Evolutionary conservation across 1,140 invertebrate genomes (phyloP), one percentile per base, ranked within the genome.

Genomic region (Cryptotermes secundus): DNA sequence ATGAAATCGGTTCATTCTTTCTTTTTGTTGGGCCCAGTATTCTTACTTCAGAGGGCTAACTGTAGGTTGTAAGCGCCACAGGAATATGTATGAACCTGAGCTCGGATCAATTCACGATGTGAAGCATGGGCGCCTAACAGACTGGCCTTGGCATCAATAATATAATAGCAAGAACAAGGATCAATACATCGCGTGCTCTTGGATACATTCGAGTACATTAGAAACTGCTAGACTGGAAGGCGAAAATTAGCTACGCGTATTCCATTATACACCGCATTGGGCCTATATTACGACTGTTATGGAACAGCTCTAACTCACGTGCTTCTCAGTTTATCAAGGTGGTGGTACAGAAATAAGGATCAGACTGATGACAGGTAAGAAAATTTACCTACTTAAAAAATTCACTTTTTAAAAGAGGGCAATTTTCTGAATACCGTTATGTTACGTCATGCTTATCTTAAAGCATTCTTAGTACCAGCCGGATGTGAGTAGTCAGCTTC

Each of bases 141-240:
- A n/a, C 59, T 72, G 59, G n/a, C 59, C 59, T 72, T 72, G 26
- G 59, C 26, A 72, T 72, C 59, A 72, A 72, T 72, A 72, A 72
- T 72, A n/a, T 72, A 72, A 72, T 26, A 31, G 7, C 26, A 26
- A 31, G 59, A n/a, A 72, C 6, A 31, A 72, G n/a, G 59, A 72
- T 72, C 59, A n/a, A 72, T 72, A 31, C n/a, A 31, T 72, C 59
- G 59, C 59, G 14, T 72, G 59, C 7, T 72, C 59, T 72, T 3
- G 26, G 31, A 72, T 72, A 72, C 26, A 72, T 31, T 72, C 59
- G 1, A 19, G n/a, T n/a, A n/a, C 45, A 19, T 19, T 49, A 3
- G 12, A 19, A 19, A 49, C 3, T 49, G 12, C 10, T 49, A 14
- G 12, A 19, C 19, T 22, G 1, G 1, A 49, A 49, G 3, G 3